A percentile compares a stretch with the other conserved stretches of the same genome.
phyloP scores from a whole-genome alignment of 2,113 vertebrate species.

The Stegastes partitus region DNA sequence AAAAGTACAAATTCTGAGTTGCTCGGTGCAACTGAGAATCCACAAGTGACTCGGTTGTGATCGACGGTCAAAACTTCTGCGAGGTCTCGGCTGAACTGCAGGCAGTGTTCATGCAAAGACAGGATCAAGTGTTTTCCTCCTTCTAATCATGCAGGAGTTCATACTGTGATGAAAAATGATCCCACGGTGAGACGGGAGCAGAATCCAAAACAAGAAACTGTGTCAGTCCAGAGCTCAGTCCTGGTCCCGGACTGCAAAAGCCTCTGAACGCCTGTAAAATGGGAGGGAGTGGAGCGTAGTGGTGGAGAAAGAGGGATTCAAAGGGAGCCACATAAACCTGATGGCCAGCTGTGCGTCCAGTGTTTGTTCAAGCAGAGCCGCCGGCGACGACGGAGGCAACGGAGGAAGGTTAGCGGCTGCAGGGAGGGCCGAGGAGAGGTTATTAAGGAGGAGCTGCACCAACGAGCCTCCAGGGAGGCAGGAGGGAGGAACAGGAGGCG shows the following conservation, averaged over 20 bases:
- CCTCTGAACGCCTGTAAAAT: background rate
- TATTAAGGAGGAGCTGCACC: conserved; percentile 55
- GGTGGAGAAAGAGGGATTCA: conserved; percentile 40
- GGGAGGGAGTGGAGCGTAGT: background rate
- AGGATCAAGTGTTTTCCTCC: no score
- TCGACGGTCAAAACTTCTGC: no score
- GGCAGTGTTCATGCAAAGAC: no score
- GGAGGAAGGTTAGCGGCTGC: conserved; percentile 52
- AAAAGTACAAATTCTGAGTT: no score
- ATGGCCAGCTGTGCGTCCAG: conserved; percentile 71
- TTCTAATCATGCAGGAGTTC: no score
- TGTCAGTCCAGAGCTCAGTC: no score
- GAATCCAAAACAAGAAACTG: no score
- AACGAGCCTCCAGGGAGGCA: conserved; percentile 61
- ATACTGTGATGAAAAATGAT: no score
- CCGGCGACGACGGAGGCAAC: conserved; percentile 44
- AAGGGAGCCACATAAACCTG: conserved; percentile 61
- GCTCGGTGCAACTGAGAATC: no score
- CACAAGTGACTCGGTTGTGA: no score
- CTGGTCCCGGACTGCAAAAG: background rate
- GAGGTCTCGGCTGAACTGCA: no score
- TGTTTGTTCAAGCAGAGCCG: conserved; percentile 78
- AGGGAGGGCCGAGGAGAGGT: conserved; percentile 39
- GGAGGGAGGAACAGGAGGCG: conserved; percentile 34
- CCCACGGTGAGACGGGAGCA: no score